Evolutionary conservation across 2,113 vertebrate genomes (phyloP).

Genomic region (Nicator chloris): DNA sequence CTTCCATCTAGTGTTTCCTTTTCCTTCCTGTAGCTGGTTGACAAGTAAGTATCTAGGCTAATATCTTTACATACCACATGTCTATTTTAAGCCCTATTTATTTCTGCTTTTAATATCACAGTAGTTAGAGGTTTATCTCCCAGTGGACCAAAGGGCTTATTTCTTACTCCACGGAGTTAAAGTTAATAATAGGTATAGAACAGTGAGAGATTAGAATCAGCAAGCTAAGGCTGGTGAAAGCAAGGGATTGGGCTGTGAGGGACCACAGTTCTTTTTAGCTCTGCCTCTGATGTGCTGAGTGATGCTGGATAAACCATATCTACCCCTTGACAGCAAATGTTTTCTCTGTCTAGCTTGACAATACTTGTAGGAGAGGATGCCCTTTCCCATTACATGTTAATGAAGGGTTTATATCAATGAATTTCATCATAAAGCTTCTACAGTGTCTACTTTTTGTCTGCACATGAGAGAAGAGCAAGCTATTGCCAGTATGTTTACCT

Average conservation of each 20-base stretch:
- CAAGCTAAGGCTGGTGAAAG: neutral
- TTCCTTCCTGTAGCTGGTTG: neutral
- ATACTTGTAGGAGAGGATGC: neutral
- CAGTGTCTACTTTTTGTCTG: neutral
- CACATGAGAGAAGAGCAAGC: neutral
- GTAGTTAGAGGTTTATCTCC: neutral
- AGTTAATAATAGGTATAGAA: neutral
- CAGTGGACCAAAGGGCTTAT: neutral
- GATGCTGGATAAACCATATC: neutral
- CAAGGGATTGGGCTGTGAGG: neutral
- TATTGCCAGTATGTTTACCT: neutral
- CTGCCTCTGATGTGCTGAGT: neutral
- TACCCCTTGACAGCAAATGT: neutral
- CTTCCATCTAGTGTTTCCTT: neutral
- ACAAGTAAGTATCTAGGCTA: neutral
- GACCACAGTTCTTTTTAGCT: neutral
- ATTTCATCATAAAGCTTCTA: neutral
- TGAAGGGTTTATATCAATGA: neutral
- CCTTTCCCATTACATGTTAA: neutral
- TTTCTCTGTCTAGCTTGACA: neutral
- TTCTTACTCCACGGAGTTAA: neutral
- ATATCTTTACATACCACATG: neutral
- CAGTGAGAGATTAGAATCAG: neutral
- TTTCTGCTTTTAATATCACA: neutral
- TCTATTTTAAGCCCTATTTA: neutral